A percentile compares a stretch with the other conserved stretches of the same genome.
Evolutionary conservation across 2,797 vertebrate genomes (phyloP).

Genomic region (Phrynocephalus vlangalii): DNA sequence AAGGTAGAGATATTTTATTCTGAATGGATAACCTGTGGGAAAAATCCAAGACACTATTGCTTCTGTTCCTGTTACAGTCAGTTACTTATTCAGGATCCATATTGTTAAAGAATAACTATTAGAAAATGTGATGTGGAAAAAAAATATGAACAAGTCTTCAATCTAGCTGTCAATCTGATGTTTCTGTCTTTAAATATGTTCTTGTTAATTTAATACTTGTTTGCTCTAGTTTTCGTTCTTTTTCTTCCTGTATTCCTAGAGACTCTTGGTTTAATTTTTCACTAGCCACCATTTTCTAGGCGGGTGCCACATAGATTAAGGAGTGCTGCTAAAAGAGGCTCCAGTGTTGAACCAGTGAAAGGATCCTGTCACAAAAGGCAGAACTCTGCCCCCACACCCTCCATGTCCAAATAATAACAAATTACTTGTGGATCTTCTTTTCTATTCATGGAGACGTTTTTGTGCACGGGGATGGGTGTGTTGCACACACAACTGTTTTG

Average conservation of each 20-base stretch:
- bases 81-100: background rate
- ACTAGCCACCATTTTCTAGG: background rate
- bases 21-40: conserved; percentile 28
- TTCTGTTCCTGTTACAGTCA: background rate
- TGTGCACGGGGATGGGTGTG: background rate
- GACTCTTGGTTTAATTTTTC: background rate
- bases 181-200: background rate
- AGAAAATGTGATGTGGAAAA: background rate
- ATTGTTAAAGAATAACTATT: background rate
- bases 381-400: background rate
- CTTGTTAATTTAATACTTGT: background rate
- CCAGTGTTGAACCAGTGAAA: background rate
- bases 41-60: background rate
- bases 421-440: too few relatives aligned
- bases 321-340: background rate
- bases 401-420: background rate
- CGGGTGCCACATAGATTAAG: too few relatives aligned
- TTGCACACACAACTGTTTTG: background rate
- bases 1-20: conserved; percentile 7
- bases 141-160: background rate
- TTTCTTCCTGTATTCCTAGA: background rate
- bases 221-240: background rate
- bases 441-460: background rate
- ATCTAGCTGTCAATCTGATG: background rate
- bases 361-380: background rate